phyloP scores from a whole-genome alignment of 2,797 vertebrate species.

The Eremophila alpestris region DNA sequence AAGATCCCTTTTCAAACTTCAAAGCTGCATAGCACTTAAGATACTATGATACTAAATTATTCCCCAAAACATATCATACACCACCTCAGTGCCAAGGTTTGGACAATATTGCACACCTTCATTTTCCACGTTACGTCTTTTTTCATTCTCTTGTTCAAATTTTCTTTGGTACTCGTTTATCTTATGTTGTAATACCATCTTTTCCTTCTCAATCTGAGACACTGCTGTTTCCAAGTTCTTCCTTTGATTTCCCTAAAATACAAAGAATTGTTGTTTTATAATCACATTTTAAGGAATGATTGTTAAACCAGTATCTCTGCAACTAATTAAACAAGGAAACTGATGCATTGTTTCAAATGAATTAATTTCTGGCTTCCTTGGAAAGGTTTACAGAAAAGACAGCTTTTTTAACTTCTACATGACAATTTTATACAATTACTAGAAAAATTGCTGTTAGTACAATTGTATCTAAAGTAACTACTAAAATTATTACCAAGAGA shows the following conservation, averaged over 20 bases:
- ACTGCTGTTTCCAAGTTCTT: constrained; percentile 86
- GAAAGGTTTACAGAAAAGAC: background rate
- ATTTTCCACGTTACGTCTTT: constrained; percentile 93
- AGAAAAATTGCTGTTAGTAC: fast-evolving
- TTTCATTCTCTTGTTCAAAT: constrained; percentile 94
- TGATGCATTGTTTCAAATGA: background rate
- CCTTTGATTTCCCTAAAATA: constrained; percentile 81
- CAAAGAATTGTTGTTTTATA: background rate
- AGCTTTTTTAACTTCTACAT: background rate
- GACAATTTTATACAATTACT: background rate
- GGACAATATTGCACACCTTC: constrained; percentile 82
- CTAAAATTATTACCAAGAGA: background rate
- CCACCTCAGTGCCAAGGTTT: background rate
- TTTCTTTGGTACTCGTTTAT: constrained; percentile 95
- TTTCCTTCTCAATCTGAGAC: constrained; percentile 95
- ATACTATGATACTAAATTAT: background rate
- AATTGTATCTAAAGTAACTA: background rate
- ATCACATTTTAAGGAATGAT: background rate
- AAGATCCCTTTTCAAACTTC: background rate
- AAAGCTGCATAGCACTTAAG: background rate
- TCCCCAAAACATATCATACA: background rate
- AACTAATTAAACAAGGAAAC: background rate
- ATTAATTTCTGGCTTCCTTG: background rate
- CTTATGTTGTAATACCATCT: constrained; percentile 91
- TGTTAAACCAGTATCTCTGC: background rate